Evolutionary conservation across 2,113 vertebrate species (phyloP), one percentile per base, ranked within the genome.

Genomic region (Ceyx melanurus): DNA sequence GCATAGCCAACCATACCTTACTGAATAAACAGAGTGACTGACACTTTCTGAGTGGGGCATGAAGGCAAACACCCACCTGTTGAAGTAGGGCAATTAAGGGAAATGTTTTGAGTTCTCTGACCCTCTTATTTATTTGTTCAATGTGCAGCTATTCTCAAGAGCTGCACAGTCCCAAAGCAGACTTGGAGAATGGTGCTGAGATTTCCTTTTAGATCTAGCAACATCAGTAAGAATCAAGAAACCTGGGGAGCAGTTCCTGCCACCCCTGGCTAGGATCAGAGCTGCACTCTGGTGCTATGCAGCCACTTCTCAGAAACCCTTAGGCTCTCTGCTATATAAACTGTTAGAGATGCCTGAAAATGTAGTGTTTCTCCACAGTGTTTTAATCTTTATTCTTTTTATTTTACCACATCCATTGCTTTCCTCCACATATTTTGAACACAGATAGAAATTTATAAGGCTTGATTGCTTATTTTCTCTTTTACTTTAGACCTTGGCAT

Each of bases 391-490:
- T 60, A 57, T 89, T 68, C 3, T 83, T 86, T 86, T 74, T 60
- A 33, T 65, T 92, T 89, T 72, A 46, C 11, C 10, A 3, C n/a
- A 33, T 74, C 35, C 17, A 14, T 67, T 85, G 85, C 43, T 94
- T 93, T 95, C 70, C 60, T 91, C 51, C 21, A 73, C 51, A 28
- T 82, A 48, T 75, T 87, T 62, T 77, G 67, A 88, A 88, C 4
- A 1, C 84, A 86, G 80, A 37, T 73, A 90, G 84, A 91, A 70
- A 93, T 88, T 84, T 35, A 29, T 37, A 46, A 35, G 33, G 12
- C 33, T 94, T 77, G 73, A 91, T 82, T 77, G 62, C 58, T 90
- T 76, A 25, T 92, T 94, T 91, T 85, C 50, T 60, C 23, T 91
- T 90, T 89, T 87, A 75, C 43, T 93, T 82, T 81, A 86, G 80